Base-by-base conservation (phyloP, 2,888 invertebrate species). In the Lepidocyrtoides sp. region DNA sequence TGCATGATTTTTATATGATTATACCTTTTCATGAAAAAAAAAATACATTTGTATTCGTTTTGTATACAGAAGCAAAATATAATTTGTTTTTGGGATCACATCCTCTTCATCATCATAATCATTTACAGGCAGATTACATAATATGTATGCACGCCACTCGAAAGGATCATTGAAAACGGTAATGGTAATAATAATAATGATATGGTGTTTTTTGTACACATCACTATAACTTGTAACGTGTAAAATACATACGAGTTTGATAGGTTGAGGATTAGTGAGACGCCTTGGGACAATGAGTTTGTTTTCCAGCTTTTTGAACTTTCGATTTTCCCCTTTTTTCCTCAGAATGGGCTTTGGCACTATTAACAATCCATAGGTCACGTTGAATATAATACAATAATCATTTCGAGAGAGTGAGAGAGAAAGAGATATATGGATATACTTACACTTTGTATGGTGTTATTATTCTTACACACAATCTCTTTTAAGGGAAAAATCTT, bases 251-350 rank as follows among this genome's bases (percentile, higher is more conserved):
- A 81, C 60, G 36, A 20, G 60, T 81, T 86, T 91, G 91, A 91
- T 91, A 57, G 77, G 48, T 85, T 85, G 86, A 82, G 91, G 91
- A 91, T 91, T 86, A 86, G 57, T 72, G 69, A 86, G 86, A 91
- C 93, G 92, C 93, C 93, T 92, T 72, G 82, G 91, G 91, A 93
- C 93, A 93, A 93, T 91, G 87, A 88, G 91, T 93, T 93, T 93
- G 92, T 93, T 93, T 93, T 93, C 93, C 93, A 93, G 92, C 92
- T 93, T 93, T 93, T 92, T 90, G 93, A 91, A 93, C 92, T 93
- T 91, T 85, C 81, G 17, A 36, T 91, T 86, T 92, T 77, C 84
- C 89, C 72, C 66, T 79, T 91, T 91, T 90, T 72, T 69, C 77
- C 90, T 82, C 75, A 57, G 72, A 89, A 84, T 79, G 82, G 57